These are phyloP conservation scores for Anastatus disparis DNA, from an alignment of 1,140 invertebrate genomes.

Conservation along the genomic window DNA sequence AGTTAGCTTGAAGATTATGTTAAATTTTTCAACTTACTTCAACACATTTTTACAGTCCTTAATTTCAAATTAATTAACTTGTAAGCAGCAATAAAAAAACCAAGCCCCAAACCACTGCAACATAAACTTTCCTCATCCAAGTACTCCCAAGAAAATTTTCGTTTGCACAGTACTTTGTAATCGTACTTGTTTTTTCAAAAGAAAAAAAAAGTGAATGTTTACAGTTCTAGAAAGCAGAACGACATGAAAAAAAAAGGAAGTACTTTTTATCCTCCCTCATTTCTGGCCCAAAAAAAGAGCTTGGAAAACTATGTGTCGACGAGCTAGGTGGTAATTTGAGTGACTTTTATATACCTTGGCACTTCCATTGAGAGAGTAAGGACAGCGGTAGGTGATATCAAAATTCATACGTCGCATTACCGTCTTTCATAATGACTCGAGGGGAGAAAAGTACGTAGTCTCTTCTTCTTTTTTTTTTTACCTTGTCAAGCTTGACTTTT, in stretches of 20 bases:
- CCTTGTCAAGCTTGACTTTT: not conserved
- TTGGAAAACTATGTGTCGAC: slow-evolving; percentile 5
- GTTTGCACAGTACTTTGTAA: too few species aligned
- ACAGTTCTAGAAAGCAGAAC: not conserved
- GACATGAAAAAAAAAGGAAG: not conserved
- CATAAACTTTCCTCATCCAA: not conserved
- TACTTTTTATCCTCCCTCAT: too few species aligned
- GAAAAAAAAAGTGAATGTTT: too few species aligned
- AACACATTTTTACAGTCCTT: too few species aligned
- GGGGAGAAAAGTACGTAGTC: not conserved
- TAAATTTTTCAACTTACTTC: too few species aligned
- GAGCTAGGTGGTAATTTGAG: too few species aligned
- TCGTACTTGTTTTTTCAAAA: not conserved
- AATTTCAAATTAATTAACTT: too few species aligned
- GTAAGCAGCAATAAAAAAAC: too few species aligned
- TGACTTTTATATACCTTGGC: slow-evolving; percentile 8
- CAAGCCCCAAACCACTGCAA: too few species aligned
- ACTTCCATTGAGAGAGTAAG: not conserved
- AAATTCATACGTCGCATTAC: slow-evolving; percentile 46
- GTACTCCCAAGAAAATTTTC: not conserved
- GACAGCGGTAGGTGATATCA: slow-evolving; percentile 22
- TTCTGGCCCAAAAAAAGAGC: slow-evolving; percentile 1
- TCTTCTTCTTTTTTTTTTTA: not conserved
- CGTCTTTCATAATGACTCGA: slow-evolving; percentile 42
- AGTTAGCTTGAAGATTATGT: too few species aligned